phyloP scores from a whole-genome alignment of 2,113 vertebrate species.

The Sakesphorus luctuosus region DNA sequence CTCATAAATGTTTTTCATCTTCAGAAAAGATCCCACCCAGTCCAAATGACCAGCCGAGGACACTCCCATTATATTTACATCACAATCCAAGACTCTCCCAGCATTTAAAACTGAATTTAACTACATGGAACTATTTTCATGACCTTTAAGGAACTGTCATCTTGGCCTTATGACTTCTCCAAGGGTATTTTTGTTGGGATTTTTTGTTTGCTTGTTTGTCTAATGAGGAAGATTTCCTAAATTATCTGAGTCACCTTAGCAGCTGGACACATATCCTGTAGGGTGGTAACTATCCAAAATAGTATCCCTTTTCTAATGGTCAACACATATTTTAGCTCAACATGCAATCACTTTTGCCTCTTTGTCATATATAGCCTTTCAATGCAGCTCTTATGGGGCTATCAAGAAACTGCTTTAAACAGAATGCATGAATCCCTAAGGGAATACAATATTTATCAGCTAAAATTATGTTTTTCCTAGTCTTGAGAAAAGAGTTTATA shows the following conservation, averaged over 20 bases:
- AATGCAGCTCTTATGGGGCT: background rate
- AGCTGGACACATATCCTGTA: background rate
- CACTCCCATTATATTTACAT: background rate
- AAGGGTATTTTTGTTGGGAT: rapidly evolving
- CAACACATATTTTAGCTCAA: background rate
- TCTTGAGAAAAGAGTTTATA: background rate
- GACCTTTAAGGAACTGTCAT: background rate
- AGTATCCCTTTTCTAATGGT: background rate
- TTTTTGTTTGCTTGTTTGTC: background rate
- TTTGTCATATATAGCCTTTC: background rate
- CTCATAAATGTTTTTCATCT: background rate
- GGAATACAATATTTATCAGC: background rate
- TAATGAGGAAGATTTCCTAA: background rate
- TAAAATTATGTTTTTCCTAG: background rate
- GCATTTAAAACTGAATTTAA: background rate
- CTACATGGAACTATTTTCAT: background rate
- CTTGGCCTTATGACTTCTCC: background rate
- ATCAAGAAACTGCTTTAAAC: background rate
- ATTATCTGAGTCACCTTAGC: background rate
- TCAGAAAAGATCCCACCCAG: background rate
- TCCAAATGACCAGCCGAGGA: background rate
- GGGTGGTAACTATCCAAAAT: background rate
- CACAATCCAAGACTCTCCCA: background rate
- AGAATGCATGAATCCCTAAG: background rate
- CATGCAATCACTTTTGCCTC: background rate